A percentile compares a stretch with the other conserved stretches of the same genome.
These are phyloP conservation scores for Metridium senile DNA, from an alignment of 92 coral and sea anemone genomes.

Conservation along the genomic window DNA sequence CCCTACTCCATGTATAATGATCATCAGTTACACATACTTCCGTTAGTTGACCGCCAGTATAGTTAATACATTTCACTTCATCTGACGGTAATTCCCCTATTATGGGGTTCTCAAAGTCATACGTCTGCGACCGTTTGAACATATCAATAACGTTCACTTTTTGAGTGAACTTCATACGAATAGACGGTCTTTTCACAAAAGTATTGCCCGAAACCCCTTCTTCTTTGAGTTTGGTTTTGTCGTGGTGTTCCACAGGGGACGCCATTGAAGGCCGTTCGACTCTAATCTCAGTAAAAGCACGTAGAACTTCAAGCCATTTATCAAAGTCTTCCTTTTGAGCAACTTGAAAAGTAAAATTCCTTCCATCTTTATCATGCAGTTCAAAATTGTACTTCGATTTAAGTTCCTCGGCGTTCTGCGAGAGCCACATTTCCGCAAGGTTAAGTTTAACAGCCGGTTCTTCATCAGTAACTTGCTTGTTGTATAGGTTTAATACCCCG, in stretches of 20 bases:
- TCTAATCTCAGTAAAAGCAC: slow-evolving; percentile 72
- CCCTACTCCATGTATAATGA: slow-evolving; percentile 41
- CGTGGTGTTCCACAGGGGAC: slow-evolving; percentile 23
- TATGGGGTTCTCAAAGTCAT: slow-evolving; percentile 59
- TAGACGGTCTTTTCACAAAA: slow-evolving; percentile 59
- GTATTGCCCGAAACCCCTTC: slow-evolving; percentile 64
- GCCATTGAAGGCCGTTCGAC: slow-evolving; percentile 52
- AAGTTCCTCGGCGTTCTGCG: slow-evolving; percentile 63
- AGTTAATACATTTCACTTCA: slow-evolving; percentile 67
- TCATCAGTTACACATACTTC: slow-evolving; percentile 62
- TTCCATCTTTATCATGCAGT: slow-evolving; percentile 72
- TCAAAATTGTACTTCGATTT: slow-evolving; percentile 64
- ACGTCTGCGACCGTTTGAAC: slow-evolving; percentile 76
- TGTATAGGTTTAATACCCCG: slow-evolving; percentile 78
- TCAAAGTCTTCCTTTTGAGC: slow-evolving; percentile 66
- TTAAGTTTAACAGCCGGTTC: slow-evolving; percentile 54
- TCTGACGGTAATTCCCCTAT: slow-evolving; percentile 48
- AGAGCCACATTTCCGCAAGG: slow-evolving; percentile 82
- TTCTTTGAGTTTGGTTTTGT: slow-evolving; percentile 46
- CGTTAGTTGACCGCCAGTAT: slow-evolving; percentile 69
- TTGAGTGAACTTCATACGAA: slow-evolving; percentile 72
- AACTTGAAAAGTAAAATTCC: slow-evolving; percentile 57
- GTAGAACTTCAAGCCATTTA: slow-evolving; percentile 77
- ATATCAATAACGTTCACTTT: slow-evolving; percentile 76
- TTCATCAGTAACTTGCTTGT: slow-evolving; percentile 66